Base-by-base conservation (phyloP, 2,113 vertebrate species). In the Axis porcinus region DNA sequence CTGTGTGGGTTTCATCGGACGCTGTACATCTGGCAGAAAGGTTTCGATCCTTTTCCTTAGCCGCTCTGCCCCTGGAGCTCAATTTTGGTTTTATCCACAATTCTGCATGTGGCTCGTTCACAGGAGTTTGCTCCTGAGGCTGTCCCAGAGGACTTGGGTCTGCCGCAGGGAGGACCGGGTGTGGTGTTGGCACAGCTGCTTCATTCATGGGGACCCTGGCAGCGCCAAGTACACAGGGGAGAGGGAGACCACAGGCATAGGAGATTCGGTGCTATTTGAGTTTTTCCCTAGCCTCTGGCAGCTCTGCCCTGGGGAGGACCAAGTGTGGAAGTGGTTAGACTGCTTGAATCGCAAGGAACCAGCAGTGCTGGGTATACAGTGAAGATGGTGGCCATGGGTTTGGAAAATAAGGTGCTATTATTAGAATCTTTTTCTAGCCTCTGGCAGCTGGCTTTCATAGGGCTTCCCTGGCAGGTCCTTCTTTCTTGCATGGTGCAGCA, bases 151-250 rank as follows among this genome's bases (percentile, higher is more conserved):
- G 16, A 19, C 4, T 19, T 67, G 33, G 64, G 64, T 67, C 64
- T 67, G 17, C 33, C 1, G 0, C 33, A 21, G 8, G 10, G 64
- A 67, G 64, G 33, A 10, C 8, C 2, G 8, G 33, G 8, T 67
- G 62, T 67, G 64, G 16, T 36, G 33, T 36, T 36, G 64, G 64
- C 33, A 67, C 62, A 67, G 62, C 33, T 67, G 62, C 15, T 67
- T 19, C 33, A n/a, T n/a, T 17, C 16, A n/a, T 1, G 3, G 33
- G 33, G 33, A 67, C 62, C 62, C 33, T 67, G 62, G 64, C 64
- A 67, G 64, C 64, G 21, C 8, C 28, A 67, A 67, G 33, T 67
- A 7, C 64, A 10, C 17, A 36, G 64, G 64, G 8, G 33, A 67
- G 64, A 36, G 64, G 64, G 33, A 21, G 19, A 17, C 17, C n/a